A percentile compares a stretch with the other conserved stretches of the same genome.
Conservation (phyloP, 2,888 invertebrate genomes). For the Lordiphosa andalusiaca region DNA sequence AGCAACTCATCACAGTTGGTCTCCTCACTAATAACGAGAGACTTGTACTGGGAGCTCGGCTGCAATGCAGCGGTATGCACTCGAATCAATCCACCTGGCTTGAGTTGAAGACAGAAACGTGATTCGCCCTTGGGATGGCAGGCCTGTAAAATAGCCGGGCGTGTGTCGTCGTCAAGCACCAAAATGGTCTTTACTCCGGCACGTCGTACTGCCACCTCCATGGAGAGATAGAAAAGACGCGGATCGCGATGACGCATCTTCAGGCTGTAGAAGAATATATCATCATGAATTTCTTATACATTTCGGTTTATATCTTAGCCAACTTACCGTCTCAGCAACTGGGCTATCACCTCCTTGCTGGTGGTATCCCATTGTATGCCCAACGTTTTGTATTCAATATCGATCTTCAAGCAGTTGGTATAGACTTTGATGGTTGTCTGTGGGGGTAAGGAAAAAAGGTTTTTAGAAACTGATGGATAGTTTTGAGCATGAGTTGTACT, state of each 20-base stretch:
- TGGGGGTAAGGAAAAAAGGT: slow-evolving; percentile 56
- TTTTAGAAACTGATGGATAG: not conserved
- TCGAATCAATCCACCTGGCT: slow-evolving; percentile 94
- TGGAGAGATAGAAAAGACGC: slow-evolving; percentile 94
- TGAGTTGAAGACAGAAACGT: slow-evolving; percentile 92
- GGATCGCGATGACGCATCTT: slow-evolving; percentile 96
- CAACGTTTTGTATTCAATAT: slow-evolving; percentile 97
- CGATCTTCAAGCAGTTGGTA: slow-evolving; percentile 92
- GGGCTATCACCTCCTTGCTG: slow-evolving; percentile 91
- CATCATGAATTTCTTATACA: no score
- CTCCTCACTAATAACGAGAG: slow-evolving; percentile 91
- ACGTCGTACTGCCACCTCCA: slow-evolving; percentile 94
- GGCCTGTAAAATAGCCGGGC: slow-evolving; percentile 94
- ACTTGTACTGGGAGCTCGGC: slow-evolving; percentile 95
- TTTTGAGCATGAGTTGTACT: not conserved
- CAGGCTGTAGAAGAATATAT: slow-evolving; percentile 73
- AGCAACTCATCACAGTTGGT: slow-evolving; percentile 94
- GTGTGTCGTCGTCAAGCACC: slow-evolving; percentile 91
- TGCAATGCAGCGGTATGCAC: slow-evolving; percentile 95
- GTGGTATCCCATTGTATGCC: slow-evolving; percentile 94
- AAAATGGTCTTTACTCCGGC: slow-evolving; percentile 91
- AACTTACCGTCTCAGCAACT: slow-evolving; percentile 89
- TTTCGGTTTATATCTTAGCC: fast-evolving
- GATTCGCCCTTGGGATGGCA: slow-evolving; percentile 97
- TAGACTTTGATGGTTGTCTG: slow-evolving; percentile 96